These are phyloP conservation scores for Parotocinclus haroldoi DNA, from an alignment of 2,797 vertebrate species.

Conservation along the genomic window DNA sequence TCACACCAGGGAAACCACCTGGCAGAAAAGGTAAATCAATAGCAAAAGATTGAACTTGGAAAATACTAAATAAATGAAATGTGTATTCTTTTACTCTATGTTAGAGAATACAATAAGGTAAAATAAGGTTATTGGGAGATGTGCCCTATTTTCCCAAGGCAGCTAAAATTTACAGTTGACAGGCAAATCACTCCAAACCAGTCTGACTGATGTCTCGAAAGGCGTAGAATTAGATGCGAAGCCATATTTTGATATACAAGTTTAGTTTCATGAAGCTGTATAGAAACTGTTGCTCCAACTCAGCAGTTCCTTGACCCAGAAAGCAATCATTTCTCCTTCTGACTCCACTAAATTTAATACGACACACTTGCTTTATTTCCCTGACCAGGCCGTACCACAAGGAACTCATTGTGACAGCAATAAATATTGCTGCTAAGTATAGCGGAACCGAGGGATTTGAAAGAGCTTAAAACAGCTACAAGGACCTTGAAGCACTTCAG, in stretches of 20 bases:
- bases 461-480: slow-evolving; percentile 53
- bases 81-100: too few relatives aligned
- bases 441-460: slow-evolving; percentile 53
- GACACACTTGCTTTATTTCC: slow-evolving; percentile 48
- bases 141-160: too few relatives aligned
- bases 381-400: slow-evolving; percentile 51
- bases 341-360: slow-evolving; percentile 59
- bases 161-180: too few relatives aligned
- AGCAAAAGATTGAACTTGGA: too few relatives aligned
- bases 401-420: slow-evolving; percentile 64
- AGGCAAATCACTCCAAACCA: too few relatives aligned
- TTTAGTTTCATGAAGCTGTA: slow-evolving; percentile 45
- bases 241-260: background rate
- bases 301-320: slow-evolving; percentile 71
- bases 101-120: too few relatives aligned
- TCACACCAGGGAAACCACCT: too few relatives aligned
- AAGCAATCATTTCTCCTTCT: slow-evolving; percentile 57
- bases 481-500: slow-evolving; percentile 42
- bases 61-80: too few relatives aligned
- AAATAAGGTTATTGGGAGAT: too few relatives aligned
- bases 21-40: too few relatives aligned
- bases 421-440: slow-evolving; percentile 66
- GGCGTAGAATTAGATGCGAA: too few relatives aligned
- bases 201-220: too few relatives aligned
- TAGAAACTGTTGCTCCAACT: slow-evolving; percentile 55